Conservation (phyloP, 2,888 invertebrate species). For the Microplitis manilae region DNA sequence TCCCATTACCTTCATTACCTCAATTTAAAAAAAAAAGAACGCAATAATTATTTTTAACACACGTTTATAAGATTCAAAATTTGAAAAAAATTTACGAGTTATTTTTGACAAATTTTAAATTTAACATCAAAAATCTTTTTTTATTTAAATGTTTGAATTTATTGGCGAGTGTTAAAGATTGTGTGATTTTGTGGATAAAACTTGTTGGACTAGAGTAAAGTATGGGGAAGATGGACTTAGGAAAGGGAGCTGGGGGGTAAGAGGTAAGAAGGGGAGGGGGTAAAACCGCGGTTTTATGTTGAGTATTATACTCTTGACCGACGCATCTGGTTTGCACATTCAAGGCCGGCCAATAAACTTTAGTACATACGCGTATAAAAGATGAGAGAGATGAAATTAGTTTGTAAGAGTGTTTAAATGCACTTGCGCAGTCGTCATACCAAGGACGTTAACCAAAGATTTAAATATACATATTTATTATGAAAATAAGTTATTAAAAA, state of each 20-base stretch:
- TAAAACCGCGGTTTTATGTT: constrained; percentile 27
- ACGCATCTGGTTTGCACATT: constrained; percentile 64
- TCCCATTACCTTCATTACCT: background rate
- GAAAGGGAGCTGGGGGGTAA: background rate
- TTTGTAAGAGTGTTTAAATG: constrained; percentile 21
- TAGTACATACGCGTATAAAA: background rate
- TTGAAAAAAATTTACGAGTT: background rate
- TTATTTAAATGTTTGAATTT: constrained; percentile 4
- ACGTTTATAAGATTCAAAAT: background rate
- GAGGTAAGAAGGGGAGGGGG: background rate
- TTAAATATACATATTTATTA: background rate
- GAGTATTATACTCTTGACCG: constrained; percentile 38
- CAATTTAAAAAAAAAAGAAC: background rate
- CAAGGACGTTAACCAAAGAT: constrained; percentile 49
- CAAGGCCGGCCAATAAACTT: constrained; percentile 70
- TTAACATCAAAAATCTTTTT: background rate
- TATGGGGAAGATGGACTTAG: too few relatives aligned
- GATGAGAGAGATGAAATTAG: constrained; percentile 26
- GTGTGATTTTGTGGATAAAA: background rate
- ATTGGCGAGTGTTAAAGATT: background rate
- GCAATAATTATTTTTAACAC: too few relatives aligned
- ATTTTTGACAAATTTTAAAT: background rate
- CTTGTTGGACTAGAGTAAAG: background rate
- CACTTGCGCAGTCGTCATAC: constrained; percentile 51
- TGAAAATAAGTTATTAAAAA: too few relatives aligned